Base-by-base conservation (phyloP, 2,113 vertebrate species). In the Otocyon megalotis region DNA sequence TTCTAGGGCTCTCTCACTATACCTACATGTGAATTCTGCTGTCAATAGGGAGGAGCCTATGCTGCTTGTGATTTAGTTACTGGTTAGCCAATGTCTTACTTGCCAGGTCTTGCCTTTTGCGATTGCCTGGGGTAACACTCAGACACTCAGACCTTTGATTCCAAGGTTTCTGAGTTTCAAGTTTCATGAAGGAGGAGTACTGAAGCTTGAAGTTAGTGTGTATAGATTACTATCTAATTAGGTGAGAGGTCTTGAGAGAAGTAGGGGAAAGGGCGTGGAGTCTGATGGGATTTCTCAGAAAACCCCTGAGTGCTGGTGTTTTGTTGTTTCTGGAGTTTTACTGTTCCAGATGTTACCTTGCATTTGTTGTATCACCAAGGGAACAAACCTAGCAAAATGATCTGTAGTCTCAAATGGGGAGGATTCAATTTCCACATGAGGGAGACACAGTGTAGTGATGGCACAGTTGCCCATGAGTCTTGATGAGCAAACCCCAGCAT, bases 211-310 rank as follows among this genome's bases (percentile, higher is more conserved):
- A 30, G 48, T n/a, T 35, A 30, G 65, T 17, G 28, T 74, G 54
- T 14, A 37, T 12, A 80, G 88, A 94, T 96, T 67, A 37, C 71
- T 72, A 92, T 92, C 88, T 85, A 71, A 89, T 58, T 58, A 92
- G 85, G 81, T 56, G 95, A 94, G 65, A 92, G 65, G 28, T 77
- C n/a, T 65, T 3, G 30, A 65, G 77, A 50, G 81, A 97, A 96
- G 84, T 56, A 67, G 81, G 87, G 69, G 87, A 97, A 97, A 97
- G 95, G 93, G 69, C 80, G 32, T 8, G 30, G 13, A 37, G n/a
- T 12, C 48, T 60, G 77, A 54, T 35, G 77, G 43, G 22, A 63
- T 71, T 2, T 91, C 79, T 37, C 60, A 17, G 32, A 24, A 58
- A 97, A 97, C 56, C 60, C 82, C 3, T 6, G 37, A 58, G 24